A percentile compares a stretch with the other conserved stretches of the same genome.
These are phyloP conservation scores for Hoplias malabaricus DNA, from an alignment of 2,113 vertebrate species.

Conservation along the genomic window DNA sequence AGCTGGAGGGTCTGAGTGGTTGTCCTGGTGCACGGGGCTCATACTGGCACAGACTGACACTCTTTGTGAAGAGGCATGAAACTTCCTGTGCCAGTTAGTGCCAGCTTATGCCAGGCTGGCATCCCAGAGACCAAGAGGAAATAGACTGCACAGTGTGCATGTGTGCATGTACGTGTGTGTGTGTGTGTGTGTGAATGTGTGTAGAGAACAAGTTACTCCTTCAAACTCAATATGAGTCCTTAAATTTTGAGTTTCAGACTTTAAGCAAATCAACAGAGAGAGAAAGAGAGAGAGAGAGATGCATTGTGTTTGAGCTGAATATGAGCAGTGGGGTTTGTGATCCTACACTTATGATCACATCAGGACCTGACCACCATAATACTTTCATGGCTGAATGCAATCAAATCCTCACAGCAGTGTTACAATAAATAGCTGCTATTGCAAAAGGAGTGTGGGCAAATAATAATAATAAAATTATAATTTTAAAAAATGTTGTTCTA, in stretches of 20 bases:
- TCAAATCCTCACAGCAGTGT: too few relatives aligned
- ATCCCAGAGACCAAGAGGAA: neutral
- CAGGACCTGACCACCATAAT: too few relatives aligned
- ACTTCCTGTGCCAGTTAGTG: conserved; percentile 25
- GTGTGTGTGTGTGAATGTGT: neutral
- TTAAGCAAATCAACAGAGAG: neutral
- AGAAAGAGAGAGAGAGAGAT: too few relatives aligned
- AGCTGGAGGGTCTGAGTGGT: conserved; percentile 29
- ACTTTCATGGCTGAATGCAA: too few relatives aligned
- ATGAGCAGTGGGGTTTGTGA: too few relatives aligned
- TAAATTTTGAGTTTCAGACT: neutral
- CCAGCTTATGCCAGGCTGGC: neutral
- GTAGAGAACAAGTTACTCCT: neutral
- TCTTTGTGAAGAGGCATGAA: conserved; percentile 12
- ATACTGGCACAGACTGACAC: conserved; percentile 27
- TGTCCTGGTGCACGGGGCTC: conserved; percentile 23
- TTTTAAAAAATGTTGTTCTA: too few relatives aligned
- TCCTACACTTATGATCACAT: too few relatives aligned
- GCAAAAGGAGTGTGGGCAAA: too few relatives aligned
- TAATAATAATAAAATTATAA: too few relatives aligned
- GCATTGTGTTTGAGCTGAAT: too few relatives aligned
- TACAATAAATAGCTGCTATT: too few relatives aligned
- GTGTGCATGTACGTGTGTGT: neutral
- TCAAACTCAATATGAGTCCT: neutral
- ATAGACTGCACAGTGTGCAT: neutral